These are phyloP conservation scores for Amiota communis DNA, from an alignment of 2,888 invertebrate genomes.

Conservation along the genomic window DNA sequence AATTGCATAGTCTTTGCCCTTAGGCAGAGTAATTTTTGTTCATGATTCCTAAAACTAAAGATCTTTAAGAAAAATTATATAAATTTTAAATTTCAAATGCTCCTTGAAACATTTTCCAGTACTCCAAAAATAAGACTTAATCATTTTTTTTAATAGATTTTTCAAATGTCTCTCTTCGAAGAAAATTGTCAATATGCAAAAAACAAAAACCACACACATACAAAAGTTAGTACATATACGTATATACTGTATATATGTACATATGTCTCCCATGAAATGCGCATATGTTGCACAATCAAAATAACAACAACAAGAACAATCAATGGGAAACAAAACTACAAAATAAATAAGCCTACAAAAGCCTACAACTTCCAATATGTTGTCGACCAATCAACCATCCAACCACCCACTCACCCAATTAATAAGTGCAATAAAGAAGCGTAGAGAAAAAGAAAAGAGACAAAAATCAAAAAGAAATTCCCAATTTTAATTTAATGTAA, in stretches of 20 bases:
- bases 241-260: neutral
- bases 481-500: neutral
- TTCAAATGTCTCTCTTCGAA: no score
- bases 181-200: no score
- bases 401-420: slow-evolving; percentile 39
- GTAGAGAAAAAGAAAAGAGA: slow-evolving; percentile 31
- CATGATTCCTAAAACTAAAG: slow-evolving; percentile 36
- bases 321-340: slow-evolving; percentile 55
- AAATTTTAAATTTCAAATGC: no score
- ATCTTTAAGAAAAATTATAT: neutral
- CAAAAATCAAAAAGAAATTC: slow-evolving; percentile 41
- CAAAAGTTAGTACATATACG: neutral
- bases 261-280: slow-evolving; percentile 18
- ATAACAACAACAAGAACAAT: slow-evolving; percentile 31
- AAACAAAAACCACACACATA: no score
- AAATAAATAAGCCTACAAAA: slow-evolving; percentile 35
- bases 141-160: neutral
- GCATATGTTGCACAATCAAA: slow-evolving; percentile 61
- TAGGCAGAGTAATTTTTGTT: no score
- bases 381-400: no score
- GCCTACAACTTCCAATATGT: no score
- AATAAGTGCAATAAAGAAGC: slow-evolving; percentile 28
- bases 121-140: no score
- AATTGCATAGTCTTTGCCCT: no score
- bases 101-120: no score